These are phyloP conservation scores for Drosophila nr. perissopoda DNA, from an alignment of 2,888 invertebrate species.

Conservation along the genomic window DNA sequence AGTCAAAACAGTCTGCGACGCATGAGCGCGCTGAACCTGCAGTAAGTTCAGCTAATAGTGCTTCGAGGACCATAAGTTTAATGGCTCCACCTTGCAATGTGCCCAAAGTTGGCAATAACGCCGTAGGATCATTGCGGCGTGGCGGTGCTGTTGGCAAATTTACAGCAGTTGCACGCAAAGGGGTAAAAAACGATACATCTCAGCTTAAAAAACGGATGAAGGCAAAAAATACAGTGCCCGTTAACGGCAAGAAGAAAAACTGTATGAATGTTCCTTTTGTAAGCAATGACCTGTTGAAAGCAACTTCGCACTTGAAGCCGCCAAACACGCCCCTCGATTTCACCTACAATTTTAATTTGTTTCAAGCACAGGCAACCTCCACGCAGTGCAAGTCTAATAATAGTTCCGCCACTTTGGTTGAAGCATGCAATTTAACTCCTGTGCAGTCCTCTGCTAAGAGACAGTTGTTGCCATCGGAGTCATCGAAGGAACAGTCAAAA, in stretches of 20 bases:
- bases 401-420: conserved; percentile 17
- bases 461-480: conserved; percentile 13
- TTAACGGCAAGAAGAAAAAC: conserved; percentile 16
- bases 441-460: conserved; percentile 43
- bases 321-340: conserved; percentile 49
- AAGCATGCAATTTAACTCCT: conserved; percentile 30
- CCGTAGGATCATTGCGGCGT: conserved; percentile 4
- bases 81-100: conserved; percentile 38
- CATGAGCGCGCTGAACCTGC: not conserved
- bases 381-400: conserved; percentile 41
- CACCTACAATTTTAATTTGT: conserved; percentile 24
- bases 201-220: conserved; percentile 52
- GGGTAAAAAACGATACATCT: not conserved
- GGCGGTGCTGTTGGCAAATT: conserved; percentile 52
- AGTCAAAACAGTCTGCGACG: conserved; percentile 1
- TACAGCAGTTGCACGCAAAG: conserved; percentile 20
- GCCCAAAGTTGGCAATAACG: not conserved
- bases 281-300: conserved; percentile 17
- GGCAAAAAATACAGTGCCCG: conserved; percentile 23
- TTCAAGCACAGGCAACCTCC: conserved; percentile 53
- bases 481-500: not conserved
- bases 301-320: not conserved
- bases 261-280: not conserved
- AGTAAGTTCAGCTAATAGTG: not conserved
- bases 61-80: conserved; percentile 3